phyloP scores from a whole-genome alignment of 2,797 vertebrate genomes.

The Manis pentadactyla region DNA sequence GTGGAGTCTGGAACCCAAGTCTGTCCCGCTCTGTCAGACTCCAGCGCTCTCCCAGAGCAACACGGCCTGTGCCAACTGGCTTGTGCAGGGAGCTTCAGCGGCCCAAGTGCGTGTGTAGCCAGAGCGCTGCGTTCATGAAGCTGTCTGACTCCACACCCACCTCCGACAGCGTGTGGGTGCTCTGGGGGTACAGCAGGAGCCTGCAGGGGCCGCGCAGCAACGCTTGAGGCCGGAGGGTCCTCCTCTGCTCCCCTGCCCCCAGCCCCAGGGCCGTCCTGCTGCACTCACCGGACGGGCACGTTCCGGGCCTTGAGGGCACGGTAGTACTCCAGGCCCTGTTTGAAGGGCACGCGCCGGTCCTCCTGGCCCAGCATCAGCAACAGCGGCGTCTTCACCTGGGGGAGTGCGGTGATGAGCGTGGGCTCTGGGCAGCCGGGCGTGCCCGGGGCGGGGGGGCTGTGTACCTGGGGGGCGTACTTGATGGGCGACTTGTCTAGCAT shows the following conservation, averaged over 20 bases:
- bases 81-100: slow-evolving; percentile 30
- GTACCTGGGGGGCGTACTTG: slow-evolving; percentile 89
- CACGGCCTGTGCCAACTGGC: neutral
- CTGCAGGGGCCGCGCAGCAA: slow-evolving; percentile 81
- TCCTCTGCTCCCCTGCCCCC: slow-evolving; percentile 2
- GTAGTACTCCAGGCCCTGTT: slow-evolving; percentile 96
- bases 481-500: slow-evolving; percentile 96
- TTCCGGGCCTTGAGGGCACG: slow-evolving; percentile 92
- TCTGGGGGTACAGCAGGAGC: slow-evolving; percentile 95
- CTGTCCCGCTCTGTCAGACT: slow-evolving; percentile 3
- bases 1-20: slow-evolving; percentile 37
- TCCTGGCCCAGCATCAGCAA: slow-evolving; percentile 95
- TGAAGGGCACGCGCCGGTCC: slow-evolving; percentile 94
- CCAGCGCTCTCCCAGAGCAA: slow-evolving; percentile 1
- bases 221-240: neutral
- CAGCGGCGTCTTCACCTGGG: slow-evolving; percentile 93
- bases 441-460: no score
- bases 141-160: slow-evolving; percentile 96
- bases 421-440: neutral
- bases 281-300: slow-evolving; percentile 92
- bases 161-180: slow-evolving; percentile 94
- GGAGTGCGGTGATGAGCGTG: neutral
- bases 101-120: slow-evolving; percentile 92
- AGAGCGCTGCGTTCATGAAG: slow-evolving; percentile 95
- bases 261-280: neutral